A percentile compares a stretch with the other conserved stretches of the same genome.
phyloP scores from a whole-genome alignment of 2,888 invertebrate species.

The Nephrotoma guestfalica region DNA sequence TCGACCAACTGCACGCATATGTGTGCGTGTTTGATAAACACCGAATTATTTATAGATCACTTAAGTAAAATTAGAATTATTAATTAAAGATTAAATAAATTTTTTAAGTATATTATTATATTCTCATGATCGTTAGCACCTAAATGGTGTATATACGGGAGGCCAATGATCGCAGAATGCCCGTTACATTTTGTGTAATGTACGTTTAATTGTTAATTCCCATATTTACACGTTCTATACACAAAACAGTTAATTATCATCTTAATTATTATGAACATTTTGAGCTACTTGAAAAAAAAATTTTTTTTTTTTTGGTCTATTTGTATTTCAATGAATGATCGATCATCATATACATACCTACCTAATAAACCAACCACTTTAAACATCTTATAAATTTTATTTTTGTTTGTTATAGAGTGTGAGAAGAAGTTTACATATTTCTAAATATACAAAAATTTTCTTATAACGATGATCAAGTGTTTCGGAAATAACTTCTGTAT shows the following conservation, averaged over 20 bases:
- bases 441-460: neutral
- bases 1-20: neutral
- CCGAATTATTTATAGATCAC: neutral
- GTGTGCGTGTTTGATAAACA: neutral
- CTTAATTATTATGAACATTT: neutral
- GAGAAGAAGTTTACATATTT: neutral
- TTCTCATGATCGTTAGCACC: neutral
- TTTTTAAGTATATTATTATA: no score
- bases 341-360: neutral
- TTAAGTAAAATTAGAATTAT: neutral
- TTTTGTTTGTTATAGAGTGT: neutral
- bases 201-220: neutral
- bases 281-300: neutral
- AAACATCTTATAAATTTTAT: neutral
- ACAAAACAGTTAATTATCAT: neutral
- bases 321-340: neutral
- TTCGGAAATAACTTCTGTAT: neutral
- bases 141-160: neutral
- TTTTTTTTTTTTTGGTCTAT: neutral
- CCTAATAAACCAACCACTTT: neutral
- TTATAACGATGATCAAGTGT: neutral
- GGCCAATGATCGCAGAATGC: neutral
- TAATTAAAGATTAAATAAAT: neutral
- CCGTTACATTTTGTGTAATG: neutral
- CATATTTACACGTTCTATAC: neutral